Conservation (phyloP, 2,113 vertebrate genomes). For the Gymnarchus niloticus region DNA sequence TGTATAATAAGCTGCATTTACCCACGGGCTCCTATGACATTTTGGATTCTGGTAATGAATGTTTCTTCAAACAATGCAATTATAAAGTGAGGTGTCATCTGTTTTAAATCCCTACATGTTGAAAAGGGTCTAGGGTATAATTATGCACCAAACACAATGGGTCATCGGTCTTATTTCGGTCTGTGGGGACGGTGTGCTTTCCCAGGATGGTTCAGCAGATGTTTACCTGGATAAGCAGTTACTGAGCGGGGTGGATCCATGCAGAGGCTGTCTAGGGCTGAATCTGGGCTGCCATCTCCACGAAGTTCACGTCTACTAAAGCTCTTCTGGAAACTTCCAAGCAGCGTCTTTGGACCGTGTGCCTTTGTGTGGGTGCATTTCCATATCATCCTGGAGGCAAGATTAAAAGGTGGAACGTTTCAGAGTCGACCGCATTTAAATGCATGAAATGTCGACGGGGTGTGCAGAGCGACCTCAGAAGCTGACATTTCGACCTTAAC, state of each 20-base stretch:
- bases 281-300: not conserved
- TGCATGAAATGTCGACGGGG: conserved; percentile 49
- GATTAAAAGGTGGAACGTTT: conserved; percentile 34
- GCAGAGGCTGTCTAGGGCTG: not conserved
- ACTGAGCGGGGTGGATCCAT: not conserved
- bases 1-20: not conserved
- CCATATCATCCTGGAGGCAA: conserved; percentile 38
- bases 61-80: not conserved
- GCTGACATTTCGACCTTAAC: not conserved
- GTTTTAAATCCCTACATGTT: not conserved
- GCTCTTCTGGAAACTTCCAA: not conserved
- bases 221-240: not conserved
- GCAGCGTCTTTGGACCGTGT: not conserved
- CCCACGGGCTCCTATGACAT: not conserved
- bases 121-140: conserved; percentile 4
- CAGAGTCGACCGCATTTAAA: conserved; percentile 46
- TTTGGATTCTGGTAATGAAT: not conserved
- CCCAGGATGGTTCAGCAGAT: not conserved
- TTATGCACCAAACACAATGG: not conserved
- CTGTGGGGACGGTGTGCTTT: not conserved
- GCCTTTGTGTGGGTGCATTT: conserved; percentile 10
- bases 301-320: not conserved
- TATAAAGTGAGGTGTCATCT: not conserved
- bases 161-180: not conserved
- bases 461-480: not conserved